phyloP scores from a whole-genome alignment of 2,797 vertebrate genomes.

The Numenius phaeopus region DNA sequence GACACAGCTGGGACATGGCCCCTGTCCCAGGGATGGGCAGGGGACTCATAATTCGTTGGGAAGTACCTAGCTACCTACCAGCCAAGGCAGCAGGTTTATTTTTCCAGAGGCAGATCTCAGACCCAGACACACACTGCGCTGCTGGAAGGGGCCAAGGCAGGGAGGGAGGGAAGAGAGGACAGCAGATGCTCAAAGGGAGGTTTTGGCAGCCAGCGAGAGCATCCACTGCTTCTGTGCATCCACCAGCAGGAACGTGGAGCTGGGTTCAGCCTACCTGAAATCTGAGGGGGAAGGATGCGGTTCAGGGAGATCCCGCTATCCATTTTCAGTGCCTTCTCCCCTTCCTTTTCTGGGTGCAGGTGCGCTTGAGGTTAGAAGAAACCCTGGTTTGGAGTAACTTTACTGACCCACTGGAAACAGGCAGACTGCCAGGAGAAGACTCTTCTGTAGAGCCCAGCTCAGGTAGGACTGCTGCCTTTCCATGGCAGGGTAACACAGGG shows the following conservation, averaged over 20 bases:
- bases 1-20: background rate
- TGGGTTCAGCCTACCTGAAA: background rate
- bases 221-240: background rate
- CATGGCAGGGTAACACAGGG: rapidly evolving
- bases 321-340: background rate
- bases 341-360: background rate
- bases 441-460: background rate
- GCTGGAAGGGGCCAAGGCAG: background rate
- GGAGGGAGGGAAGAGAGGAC: background rate
- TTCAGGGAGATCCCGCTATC: background rate
- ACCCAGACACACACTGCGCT: rapidly evolving
- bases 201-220: background rate
- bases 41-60: background rate
- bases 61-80: background rate
- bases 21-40: background rate
- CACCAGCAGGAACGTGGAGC: background rate
- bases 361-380: background rate
- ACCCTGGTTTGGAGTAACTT: background rate
- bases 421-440: background rate
- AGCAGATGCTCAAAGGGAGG: background rate
- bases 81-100: background rate
- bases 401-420: background rate
- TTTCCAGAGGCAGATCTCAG: background rate
- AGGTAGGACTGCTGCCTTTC: background rate
- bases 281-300: background rate